Conservation (phyloP, 2,113 vertebrate genomes). For the Melanotaenia duboulayi region DNA sequence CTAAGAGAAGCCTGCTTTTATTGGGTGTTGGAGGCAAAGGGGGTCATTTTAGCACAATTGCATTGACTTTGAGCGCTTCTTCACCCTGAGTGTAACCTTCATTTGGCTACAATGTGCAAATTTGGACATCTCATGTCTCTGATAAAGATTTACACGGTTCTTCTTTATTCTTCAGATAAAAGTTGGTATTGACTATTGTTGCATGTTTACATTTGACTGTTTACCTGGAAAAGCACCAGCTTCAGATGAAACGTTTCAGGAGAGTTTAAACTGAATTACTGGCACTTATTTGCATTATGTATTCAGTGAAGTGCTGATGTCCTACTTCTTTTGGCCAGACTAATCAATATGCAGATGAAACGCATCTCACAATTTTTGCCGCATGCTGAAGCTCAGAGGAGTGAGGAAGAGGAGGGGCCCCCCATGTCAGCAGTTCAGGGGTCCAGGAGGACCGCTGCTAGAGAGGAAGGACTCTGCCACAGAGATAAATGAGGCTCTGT, state of each 20-base stretch:
- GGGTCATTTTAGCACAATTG: conserved; percentile 43
- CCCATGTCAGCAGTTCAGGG: conserved; percentile 74
- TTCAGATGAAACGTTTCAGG: conserved; percentile 33
- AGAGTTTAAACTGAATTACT: conserved; percentile 65
- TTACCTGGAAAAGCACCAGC: conserved; percentile 48
- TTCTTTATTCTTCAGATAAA: conserved; percentile 42
- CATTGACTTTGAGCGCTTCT: conserved; percentile 39
- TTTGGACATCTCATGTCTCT: conserved; percentile 42
- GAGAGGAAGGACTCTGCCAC: conserved; percentile 69
- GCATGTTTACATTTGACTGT: conserved; percentile 37
- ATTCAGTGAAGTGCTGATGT: conserved; percentile 79
- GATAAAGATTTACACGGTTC: conserved; percentile 11
- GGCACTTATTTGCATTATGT: conserved; percentile 74
- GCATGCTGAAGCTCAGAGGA: conserved; percentile 61
- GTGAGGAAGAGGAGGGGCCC: conserved; percentile 6
- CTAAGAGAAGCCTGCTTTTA: conserved; percentile 49
- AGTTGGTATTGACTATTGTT: conserved; percentile 46
- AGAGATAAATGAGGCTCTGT: conserved; percentile 75
- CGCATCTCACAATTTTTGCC: conserved; percentile 71
- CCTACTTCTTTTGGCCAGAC: conserved; percentile 66
- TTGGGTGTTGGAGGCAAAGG: conserved; percentile 60
- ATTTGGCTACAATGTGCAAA: conserved; percentile 41
- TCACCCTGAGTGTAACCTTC: conserved; percentile 42
- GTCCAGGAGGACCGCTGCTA: conserved; percentile 66
- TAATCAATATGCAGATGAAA: conserved; percentile 82